Conservation (phyloP, 2,888 invertebrate genomes). For the Hirtodrosophila histrioides region DNA sequence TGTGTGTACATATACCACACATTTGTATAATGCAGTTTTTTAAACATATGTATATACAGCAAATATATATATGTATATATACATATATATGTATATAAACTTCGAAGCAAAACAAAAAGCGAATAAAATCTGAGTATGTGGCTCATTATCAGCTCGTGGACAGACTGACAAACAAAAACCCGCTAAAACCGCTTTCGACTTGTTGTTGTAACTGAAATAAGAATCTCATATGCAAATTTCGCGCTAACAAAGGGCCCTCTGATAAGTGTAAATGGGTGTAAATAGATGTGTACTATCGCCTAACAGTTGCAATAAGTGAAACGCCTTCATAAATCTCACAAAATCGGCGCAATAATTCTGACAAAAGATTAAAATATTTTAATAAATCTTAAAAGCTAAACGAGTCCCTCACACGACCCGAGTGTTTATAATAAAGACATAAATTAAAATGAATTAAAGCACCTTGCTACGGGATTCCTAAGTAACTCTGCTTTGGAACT, state of each 20-base stretch:
- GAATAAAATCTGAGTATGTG: constrained; percentile 30
- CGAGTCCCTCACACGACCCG: constrained; percentile 11
- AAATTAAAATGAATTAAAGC: constrained; percentile 30
- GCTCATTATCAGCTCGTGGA: constrained; percentile 48
- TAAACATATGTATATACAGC: constrained; percentile 1
- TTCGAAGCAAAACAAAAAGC: constrained; percentile 31
- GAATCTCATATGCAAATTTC: constrained; percentile 44
- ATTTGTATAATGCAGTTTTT: constrained; percentile 20
- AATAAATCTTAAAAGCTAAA: constrained; percentile 56
- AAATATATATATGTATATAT: constrained; percentile 2
- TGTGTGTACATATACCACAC: constrained; percentile 6
- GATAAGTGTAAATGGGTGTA: constrained; percentile 14
- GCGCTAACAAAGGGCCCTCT: constrained; percentile 7
- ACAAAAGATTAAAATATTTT: constrained; percentile 69
- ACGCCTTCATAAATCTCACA: constrained; percentile 49
- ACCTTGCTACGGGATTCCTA: constrained; percentile 27
- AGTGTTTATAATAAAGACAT: constrained; percentile 30
- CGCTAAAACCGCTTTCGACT: constrained; percentile 43
- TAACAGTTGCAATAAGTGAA: constrained; percentile 12
- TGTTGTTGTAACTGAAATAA: constrained; percentile 33
- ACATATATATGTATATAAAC: constrained; percentile 4
- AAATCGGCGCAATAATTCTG: constrained; percentile 51
- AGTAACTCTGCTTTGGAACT: constrained; percentile 16
- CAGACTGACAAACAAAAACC: constrained; percentile 34
- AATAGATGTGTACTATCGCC: not conserved